These are phyloP conservation scores for Abrostola triplasia DNA, from an alignment of 2,888 invertebrate genomes.

Conservation along the genomic window DNA sequence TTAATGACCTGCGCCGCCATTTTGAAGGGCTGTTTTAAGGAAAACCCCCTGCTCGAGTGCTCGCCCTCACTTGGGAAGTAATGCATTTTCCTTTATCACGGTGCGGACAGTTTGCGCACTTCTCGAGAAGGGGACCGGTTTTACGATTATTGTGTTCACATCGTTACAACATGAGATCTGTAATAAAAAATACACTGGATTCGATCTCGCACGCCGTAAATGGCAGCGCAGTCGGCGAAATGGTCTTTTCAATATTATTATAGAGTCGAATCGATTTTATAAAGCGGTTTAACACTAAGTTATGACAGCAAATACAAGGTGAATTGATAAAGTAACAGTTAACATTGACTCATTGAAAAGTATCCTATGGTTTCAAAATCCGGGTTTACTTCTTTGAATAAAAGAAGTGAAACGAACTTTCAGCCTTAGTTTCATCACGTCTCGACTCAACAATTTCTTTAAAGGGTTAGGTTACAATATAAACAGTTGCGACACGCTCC, in stretches of 20 bases:
- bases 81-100: conserved; percentile 87
- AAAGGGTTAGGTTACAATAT: conserved; percentile 67
- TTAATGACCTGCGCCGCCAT: conserved; percentile 83
- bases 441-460: conserved; percentile 51
- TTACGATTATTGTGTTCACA: conserved; percentile 85
- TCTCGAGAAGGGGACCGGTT: conserved; percentile 79
- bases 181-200: conserved; percentile 74
- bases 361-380: conserved; percentile 5
- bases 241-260: conserved; percentile 28
- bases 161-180: conserved; percentile 77
- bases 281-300: conserved; percentile 17
- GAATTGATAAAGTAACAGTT: conserved; percentile 4
- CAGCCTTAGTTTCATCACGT: conserved; percentile 47
- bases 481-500: conserved; percentile 73
- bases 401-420: conserved; percentile 37
- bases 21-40: conserved; percentile 81
- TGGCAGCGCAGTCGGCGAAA: conserved; percentile 43
- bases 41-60: conserved; percentile 72
- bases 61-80: conserved; percentile 80
- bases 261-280: conserved; percentile 28
- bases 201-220: conserved; percentile 69
- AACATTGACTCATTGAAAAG: not conserved
- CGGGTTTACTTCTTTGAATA: conserved; percentile 5
- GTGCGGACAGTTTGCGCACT: conserved; percentile 83
- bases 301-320: conserved; percentile 9